Evolutionary conservation across 1,140 invertebrate species (phyloP).

Genomic region (Achatina immaculata): DNA sequence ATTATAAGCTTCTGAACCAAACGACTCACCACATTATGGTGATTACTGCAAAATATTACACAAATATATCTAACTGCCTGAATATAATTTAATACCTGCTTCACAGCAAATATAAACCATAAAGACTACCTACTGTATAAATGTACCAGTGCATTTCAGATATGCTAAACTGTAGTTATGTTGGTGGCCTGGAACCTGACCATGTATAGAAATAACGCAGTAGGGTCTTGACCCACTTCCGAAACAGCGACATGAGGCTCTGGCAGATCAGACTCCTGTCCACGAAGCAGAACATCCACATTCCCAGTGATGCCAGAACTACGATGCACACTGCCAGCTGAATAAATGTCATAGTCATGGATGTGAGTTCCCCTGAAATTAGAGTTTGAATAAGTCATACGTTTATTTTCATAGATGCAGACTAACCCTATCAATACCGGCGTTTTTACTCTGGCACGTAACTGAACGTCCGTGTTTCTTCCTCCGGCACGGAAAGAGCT

Average conservation of each 20-base stretch:
- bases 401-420: not conserved
- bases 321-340: conserved; percentile 2
- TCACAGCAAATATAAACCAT: no score
- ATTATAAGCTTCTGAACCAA: no score
- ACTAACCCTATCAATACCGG: not conserved
- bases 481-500: no score
- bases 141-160: no score
- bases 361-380: not conserved
- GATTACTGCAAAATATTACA: no score
- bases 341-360: conserved; percentile 6
- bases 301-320: conserved; percentile 1
- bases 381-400: not conserved
- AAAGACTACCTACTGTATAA: no score
- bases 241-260: not conserved
- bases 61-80: no score
- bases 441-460: no score
- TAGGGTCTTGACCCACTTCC: not conserved
- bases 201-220: not conserved
- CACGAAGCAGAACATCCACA: conserved; percentile 26
- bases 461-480: no score
- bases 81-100: no score
- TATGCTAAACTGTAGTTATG: not conserved
- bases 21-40: no score
- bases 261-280: not conserved
- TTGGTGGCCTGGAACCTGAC: not conserved